A percentile compares a stretch with the other conserved stretches of the same genome.
These are phyloP conservation scores for Nerophis lumbriciformis DNA, from an alignment of 2,113 vertebrate genomes.

Conservation along the genomic window DNA sequence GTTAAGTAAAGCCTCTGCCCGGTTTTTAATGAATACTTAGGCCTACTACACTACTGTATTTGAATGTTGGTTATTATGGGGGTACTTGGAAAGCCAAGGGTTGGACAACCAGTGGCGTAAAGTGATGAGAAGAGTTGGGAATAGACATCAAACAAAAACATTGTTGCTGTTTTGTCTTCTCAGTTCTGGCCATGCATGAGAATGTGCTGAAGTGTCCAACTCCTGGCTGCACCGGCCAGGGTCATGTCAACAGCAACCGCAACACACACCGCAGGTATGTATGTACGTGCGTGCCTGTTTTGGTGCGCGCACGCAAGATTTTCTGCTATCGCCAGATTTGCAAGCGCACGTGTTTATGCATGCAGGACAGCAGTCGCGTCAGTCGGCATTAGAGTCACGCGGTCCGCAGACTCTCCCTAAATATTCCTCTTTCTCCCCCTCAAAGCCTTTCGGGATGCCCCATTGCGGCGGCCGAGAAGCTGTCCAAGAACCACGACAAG, in stretches of 20 bases:
- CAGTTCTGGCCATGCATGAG: conserved; percentile 98
- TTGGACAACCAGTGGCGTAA: no score
- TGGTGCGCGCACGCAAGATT: neutral
- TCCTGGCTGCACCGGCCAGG: conserved; percentile 96
- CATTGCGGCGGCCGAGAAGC: conserved; percentile 95
- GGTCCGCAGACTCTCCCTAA: conserved; percentile 30
- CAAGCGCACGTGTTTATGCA: conserved; percentile 27
- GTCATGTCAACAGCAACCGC: conserved; percentile 98
- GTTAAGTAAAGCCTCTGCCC: no score
- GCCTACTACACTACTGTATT: no score
- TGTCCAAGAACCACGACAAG: conserved; percentile 93
- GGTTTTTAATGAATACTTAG: no score
- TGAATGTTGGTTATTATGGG: no score
- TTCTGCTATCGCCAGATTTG: conserved; percentile 12
- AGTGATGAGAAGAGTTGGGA: no score
- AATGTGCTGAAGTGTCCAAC: conserved; percentile 98
- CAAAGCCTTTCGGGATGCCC: conserved; percentile 94
- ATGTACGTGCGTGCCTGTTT: conserved; percentile 32
- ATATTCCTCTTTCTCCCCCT: conserved; percentile 12
- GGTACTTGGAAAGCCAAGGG: no score
- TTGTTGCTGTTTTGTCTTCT: conserved; percentile 23
- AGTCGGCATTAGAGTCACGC: conserved; percentile 26
- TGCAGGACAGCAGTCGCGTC: conserved; percentile 35
- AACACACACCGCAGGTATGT: conserved; percentile 99
- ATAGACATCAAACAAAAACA: no score